A percentile compares a stretch with the other conserved stretches of the same genome.
Evolutionary conservation across 2,797 vertebrate genomes (phyloP).

Genomic region (Numenius phaeopus): DNA sequence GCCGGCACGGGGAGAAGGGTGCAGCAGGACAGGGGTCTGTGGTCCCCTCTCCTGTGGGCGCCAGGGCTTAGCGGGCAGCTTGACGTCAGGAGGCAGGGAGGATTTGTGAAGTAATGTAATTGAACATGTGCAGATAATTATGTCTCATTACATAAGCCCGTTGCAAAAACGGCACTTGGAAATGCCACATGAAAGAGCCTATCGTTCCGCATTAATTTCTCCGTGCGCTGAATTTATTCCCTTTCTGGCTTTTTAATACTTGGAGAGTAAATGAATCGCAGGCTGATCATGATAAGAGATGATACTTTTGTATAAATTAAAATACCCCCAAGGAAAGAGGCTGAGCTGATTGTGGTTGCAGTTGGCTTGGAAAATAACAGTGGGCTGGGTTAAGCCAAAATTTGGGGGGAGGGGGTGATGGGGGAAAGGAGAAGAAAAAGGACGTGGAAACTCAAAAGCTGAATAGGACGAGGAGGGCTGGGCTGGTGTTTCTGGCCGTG

Average conservation of each 20-base stretch:
- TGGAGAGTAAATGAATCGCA: constrained; percentile 65
- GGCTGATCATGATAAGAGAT: constrained; percentile 54
- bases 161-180: constrained; percentile 63
- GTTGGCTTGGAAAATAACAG: constrained; percentile 48
- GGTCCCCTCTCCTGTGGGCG: neutral
- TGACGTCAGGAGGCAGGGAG: constrained; percentile 70
- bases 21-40: neutral
- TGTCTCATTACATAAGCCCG: constrained; percentile 75
- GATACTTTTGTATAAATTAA: constrained; percentile 72
- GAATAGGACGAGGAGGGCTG: neutral
- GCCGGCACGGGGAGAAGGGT: fast-evolving
- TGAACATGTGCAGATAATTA: constrained; percentile 80
- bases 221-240: constrained; percentile 64
- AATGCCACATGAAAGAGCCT: constrained; percentile 76
- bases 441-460: neutral
- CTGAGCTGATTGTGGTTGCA: constrained; percentile 3
- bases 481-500: neutral
- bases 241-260: constrained; percentile 74
- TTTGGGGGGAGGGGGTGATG: neutral
- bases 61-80: neutral
- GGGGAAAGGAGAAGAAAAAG: neutral
- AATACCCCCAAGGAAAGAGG: constrained; percentile 61
- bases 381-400: constrained; percentile 11
- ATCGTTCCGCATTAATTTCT: constrained; percentile 71
- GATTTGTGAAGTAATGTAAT: constrained; percentile 75